Evolutionary conservation across 1,140 invertebrate species (phyloP).

Genomic region (Tribolium castaneum): DNA sequence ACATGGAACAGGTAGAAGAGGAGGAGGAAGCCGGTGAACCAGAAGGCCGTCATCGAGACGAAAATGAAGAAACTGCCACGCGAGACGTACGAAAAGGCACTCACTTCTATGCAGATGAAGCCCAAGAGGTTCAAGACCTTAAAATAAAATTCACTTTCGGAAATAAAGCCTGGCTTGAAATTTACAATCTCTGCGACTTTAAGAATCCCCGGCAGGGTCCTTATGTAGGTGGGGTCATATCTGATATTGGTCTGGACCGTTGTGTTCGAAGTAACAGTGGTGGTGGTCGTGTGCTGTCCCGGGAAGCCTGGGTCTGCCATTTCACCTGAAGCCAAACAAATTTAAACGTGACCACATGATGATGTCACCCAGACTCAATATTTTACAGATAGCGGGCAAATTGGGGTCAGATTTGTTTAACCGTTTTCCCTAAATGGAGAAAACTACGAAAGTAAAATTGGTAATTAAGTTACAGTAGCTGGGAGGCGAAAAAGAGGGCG

Average conservation of each 20-base stretch:
- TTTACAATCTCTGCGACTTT: constrained; percentile 85
- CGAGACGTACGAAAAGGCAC: constrained; percentile 65
- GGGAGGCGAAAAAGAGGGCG: background rate
- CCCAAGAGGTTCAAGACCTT: constrained; percentile 82
- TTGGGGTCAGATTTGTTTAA: constrained; percentile 15
- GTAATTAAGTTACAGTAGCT: background rate
- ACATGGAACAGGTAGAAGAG: constrained; percentile 87
- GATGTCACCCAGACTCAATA: constrained; percentile 4
- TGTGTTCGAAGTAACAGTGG: constrained; percentile 74
- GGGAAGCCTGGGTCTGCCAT: constrained; percentile 78
- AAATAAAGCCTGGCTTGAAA: constrained; percentile 50
- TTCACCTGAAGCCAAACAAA: constrained; percentile 35
- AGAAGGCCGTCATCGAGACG: constrained; percentile 87
- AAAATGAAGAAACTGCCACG: constrained; percentile 80
- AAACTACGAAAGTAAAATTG: background rate
- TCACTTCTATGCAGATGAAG: constrained; percentile 83
- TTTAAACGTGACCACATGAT: background rate
- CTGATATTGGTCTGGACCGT: constrained; percentile 76
- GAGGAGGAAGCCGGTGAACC: constrained; percentile 84
- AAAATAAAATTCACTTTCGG: background rate
- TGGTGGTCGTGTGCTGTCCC: constrained; percentile 75
- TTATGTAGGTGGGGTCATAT: constrained; percentile 78
- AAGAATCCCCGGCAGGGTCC: constrained; percentile 78
- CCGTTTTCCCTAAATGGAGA: background rate
- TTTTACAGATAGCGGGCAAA: background rate